These are phyloP conservation scores for Theocolax elegans DNA, from an alignment of 1,140 invertebrate species.

Conservation along the genomic window DNA sequence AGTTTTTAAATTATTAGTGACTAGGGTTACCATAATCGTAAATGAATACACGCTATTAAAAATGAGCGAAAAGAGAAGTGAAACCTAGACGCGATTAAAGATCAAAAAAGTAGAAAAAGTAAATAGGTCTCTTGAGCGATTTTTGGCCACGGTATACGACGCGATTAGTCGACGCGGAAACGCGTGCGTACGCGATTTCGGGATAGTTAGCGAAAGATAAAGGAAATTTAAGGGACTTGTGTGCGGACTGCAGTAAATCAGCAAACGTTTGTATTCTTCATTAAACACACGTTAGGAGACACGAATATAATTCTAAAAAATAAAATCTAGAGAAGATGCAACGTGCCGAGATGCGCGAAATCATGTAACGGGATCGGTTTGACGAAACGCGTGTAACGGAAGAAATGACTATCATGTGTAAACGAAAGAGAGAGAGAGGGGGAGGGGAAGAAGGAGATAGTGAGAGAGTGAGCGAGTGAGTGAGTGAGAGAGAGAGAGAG, in stretches of 20 bases:
- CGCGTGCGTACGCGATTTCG: no score
- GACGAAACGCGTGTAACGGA: conserved; percentile 9
- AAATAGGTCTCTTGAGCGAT: no score
- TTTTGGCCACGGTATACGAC: no score
- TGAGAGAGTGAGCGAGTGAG: no score
- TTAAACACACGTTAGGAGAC: conserved; percentile 23
- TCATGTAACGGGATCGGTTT: conserved; percentile 27
- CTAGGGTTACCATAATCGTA: conserved; percentile 43
- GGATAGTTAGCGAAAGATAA: conserved; percentile 15
- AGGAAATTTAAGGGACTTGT: conserved; percentile 38
- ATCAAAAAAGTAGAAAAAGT: conserved; percentile 5
- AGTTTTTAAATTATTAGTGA: conserved; percentile 47
- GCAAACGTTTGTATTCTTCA: conserved; percentile 25
- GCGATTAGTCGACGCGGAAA: no score
- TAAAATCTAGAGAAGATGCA: conserved; percentile 4
- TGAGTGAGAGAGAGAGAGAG: not conserved
- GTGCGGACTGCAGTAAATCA: conserved; percentile 32
- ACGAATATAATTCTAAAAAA: conserved; percentile 23
- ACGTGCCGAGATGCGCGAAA: conserved; percentile 21
- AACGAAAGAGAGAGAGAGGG: no score
- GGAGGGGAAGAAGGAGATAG: no score
- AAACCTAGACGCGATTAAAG: not conserved
- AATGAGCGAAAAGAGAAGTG: conserved; percentile 40
- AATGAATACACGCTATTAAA: conserved; percentile 30
- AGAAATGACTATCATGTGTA: conserved; percentile 29